These are phyloP conservation scores for Zaprionus nigranus DNA, from an alignment of 1,140 invertebrate genomes.

Conservation along the genomic window DNA sequence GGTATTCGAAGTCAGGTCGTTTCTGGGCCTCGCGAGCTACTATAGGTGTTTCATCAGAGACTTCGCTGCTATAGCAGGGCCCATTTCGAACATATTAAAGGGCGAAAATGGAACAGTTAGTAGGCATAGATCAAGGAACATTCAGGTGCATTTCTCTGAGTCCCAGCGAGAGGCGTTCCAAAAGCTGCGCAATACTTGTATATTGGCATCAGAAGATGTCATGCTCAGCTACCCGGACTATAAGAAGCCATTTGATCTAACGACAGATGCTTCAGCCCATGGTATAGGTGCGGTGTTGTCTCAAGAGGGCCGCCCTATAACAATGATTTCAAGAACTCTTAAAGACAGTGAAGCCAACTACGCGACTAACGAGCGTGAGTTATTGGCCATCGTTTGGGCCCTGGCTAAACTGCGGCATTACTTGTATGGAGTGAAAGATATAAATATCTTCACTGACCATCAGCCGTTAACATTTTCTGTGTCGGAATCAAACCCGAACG, in stretches of 20 bases:
- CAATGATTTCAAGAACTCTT: not conserved
- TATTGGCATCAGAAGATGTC: not conserved
- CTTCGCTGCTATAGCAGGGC: not conserved
- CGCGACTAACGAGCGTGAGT: not conserved
- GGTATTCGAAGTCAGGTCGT: not conserved
- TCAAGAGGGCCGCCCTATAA: not conserved
- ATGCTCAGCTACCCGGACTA: not conserved
- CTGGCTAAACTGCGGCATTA: not conserved
- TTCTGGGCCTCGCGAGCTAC: not conserved
- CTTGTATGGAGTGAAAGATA: constrained; percentile 3
- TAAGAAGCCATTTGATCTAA: not conserved
- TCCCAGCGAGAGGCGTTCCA: constrained; percentile 64
- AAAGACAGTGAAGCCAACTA: constrained; percentile 7
- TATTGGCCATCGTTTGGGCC: constrained; percentile 8
- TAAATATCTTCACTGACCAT: constrained; percentile 27
- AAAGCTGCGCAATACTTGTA: not conserved
- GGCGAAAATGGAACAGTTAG: constrained; percentile 34
- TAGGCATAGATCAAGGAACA: constrained; percentile 18
- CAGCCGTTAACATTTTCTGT: constrained; percentile 21
- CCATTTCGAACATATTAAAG: not conserved
- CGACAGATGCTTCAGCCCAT: not conserved
- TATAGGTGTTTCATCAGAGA: not conserved
- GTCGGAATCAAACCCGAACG: constrained; percentile 37
- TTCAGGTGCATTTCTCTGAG: not conserved
- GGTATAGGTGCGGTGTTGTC: not conserved